phyloP scores from a whole-genome alignment of 2,888 invertebrate genomes.

The Aradus depressus region DNA sequence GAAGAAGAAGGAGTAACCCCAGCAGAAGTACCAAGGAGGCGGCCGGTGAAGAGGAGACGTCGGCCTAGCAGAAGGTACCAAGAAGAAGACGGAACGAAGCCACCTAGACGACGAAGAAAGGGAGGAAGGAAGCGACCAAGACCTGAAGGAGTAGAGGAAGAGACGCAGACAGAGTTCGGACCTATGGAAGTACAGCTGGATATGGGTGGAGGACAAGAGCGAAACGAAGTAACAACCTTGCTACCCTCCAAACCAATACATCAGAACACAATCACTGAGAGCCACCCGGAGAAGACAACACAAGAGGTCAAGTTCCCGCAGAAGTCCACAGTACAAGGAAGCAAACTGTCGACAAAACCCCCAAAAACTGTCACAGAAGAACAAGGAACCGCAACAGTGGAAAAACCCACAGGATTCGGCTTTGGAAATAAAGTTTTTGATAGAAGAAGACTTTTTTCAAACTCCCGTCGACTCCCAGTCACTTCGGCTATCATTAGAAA shows the following conservation, averaged over 20 bases:
- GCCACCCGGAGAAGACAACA: too few species aligned
- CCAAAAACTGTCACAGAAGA: too few species aligned
- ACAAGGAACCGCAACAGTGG: background rate
- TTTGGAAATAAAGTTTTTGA: constrained; percentile 25
- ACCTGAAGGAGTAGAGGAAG: constrained; percentile 19
- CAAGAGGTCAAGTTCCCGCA: too few species aligned
- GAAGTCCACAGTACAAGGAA: too few species aligned
- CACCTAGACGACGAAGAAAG: constrained; percentile 28
- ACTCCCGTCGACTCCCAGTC: constrained; percentile 28
- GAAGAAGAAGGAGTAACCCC: constrained; percentile 13
- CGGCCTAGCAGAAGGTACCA: constrained; percentile 27
- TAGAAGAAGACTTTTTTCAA: constrained; percentile 28
- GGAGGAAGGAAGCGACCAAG: constrained; percentile 26
- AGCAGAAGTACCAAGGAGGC: constrained; percentile 23
- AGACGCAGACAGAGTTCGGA: background rate
- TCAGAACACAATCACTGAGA: too few species aligned
- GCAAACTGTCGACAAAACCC: too few species aligned
- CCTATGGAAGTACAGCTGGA: constrained; percentile 7
- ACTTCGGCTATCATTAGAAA: constrained; percentile 31
- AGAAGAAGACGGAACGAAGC: constrained; percentile 19
- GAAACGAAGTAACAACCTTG: too few species aligned
- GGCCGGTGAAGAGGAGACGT: constrained; percentile 29
- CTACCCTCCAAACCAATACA: too few species aligned
- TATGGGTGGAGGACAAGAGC: too few species aligned
- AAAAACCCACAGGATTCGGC: background rate